Evolutionary conservation across 2,797 vertebrate genomes (phyloP).

Genomic region (Brachyalestes nurse): DNA sequence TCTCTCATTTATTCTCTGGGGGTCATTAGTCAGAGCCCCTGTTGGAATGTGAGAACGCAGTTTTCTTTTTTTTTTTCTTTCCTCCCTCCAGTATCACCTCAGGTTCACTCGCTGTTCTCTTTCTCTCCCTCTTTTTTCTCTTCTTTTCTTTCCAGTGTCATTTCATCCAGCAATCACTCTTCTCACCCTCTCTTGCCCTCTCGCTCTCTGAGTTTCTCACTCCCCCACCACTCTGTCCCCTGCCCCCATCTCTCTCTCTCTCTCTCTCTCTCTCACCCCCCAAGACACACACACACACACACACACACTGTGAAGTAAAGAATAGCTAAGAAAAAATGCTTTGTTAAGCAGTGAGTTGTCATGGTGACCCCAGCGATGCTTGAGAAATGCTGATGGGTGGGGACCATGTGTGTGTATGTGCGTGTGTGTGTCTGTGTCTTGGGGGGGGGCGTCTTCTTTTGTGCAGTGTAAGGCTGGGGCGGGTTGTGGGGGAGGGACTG

Average conservation of each 20-base stretch:
- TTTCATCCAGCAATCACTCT: conserved; percentile 73
- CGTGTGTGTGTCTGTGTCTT: no score
- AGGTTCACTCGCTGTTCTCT: conserved; percentile 35
- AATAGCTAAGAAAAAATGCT: conserved; percentile 85
- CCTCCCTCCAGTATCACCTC: conserved; percentile 31
- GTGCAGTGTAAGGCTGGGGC: conserved; percentile 62
- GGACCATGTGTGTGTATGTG: conserved; percentile 20
- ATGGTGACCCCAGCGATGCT: conserved; percentile 83
- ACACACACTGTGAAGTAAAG: conserved; percentile 71
- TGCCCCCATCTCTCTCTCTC: conserved; percentile 26
- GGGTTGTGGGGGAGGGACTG: conserved; percentile 65
- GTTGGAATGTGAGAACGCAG: conserved; percentile 65
- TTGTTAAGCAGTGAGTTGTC: conserved; percentile 86
- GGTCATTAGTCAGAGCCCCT: conserved; percentile 67
- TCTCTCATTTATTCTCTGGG: conserved; percentile 42
- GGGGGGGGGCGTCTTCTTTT: conserved; percentile 73
- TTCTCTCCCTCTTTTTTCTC: conserved; percentile 20
- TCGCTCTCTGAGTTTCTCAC: conserved; percentile 26
- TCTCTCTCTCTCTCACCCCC: conserved; percentile 32
- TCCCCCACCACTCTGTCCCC: conserved; percentile 33
- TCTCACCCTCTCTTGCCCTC: conserved; percentile 67
- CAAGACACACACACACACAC: conserved; percentile 31
- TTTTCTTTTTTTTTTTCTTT: conserved; percentile 23
- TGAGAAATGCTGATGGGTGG: conserved; percentile 83
- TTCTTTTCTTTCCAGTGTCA: conserved; percentile 45